A percentile compares a stretch with the other conserved stretches of the same genome.
phyloP scores from a whole-genome alignment of 2,797 vertebrate species.

The Sebastolobus alascanus region DNA sequence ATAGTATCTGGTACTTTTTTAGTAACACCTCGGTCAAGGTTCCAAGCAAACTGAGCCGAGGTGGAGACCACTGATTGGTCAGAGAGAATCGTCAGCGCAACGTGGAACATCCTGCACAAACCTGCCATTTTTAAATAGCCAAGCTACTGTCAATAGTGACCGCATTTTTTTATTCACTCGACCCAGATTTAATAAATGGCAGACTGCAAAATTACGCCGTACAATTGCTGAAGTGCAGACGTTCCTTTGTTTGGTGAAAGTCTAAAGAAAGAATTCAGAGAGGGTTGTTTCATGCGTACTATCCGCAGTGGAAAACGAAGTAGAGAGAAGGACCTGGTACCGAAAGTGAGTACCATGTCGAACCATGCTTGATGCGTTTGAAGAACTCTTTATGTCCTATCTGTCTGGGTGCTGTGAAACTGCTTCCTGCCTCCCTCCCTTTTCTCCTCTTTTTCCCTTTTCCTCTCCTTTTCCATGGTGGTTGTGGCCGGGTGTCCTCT shows the following conservation, averaged over 20 bases:
- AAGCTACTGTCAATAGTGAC: not conserved
- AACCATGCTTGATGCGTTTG: not conserved
- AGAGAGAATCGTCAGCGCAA: not conserved
- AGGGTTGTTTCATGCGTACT: not conserved
- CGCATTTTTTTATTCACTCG: not conserved
- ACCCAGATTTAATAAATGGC: not conserved
- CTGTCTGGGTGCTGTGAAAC: slow-evolving; percentile 30
- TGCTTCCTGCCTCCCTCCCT: slow-evolving; percentile 58
- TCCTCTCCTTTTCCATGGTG: slow-evolving; percentile 45
- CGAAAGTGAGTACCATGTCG: not conserved
- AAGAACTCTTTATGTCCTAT: slow-evolving; percentile 32
- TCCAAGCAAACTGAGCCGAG: too few species aligned
- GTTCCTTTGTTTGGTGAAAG: not conserved
- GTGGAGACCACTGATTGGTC: not conserved
- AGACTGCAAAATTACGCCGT: not conserved
- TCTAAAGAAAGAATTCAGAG: not conserved
- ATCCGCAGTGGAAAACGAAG: not conserved
- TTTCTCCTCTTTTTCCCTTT: slow-evolving; percentile 47
- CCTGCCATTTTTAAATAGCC: too few species aligned
- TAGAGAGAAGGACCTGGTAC: not conserved
- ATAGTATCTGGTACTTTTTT: not conserved
- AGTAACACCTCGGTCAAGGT: not conserved
- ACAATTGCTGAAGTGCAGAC: not conserved
- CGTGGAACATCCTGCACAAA: not conserved
- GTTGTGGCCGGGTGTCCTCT: slow-evolving; percentile 72